These are phyloP conservation scores for Dendroctonus valens DNA, from an alignment of 1,140 invertebrate species.

Conservation along the genomic window DNA sequence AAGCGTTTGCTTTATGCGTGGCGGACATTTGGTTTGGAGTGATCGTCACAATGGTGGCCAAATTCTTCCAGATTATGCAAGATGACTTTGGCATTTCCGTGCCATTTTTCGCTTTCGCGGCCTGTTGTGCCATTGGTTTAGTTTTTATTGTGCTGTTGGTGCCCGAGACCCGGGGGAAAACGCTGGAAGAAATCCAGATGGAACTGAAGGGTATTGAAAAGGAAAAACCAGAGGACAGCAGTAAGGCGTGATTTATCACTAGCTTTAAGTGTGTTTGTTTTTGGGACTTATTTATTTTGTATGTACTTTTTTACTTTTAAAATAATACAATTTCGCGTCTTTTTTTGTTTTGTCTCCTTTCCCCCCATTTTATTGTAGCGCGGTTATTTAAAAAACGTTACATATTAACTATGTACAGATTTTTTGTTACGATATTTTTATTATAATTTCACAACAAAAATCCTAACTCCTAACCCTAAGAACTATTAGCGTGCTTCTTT, in stretches of 20 bases:
- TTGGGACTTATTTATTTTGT: not conserved
- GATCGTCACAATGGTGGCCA: constrained; percentile 71
- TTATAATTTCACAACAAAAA: too few species aligned
- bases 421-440: too few species aligned
- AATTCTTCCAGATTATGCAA: constrained; percentile 66
- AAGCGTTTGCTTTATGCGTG: constrained; percentile 67
- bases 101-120: constrained; percentile 73
- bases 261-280: not conserved
- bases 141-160: constrained; percentile 64
- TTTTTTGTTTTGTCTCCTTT: too few species aligned
- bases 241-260: not conserved
- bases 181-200: constrained; percentile 57
- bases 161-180: constrained; percentile 84
- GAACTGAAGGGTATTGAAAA: constrained; percentile 38
- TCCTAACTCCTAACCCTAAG: too few species aligned
- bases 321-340: not conserved
- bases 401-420: too few species aligned
- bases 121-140: constrained; percentile 61
- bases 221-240: constrained; percentile 2
- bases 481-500: too few species aligned
- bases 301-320: not conserved
- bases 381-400: too few species aligned
- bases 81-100: constrained; percentile 63
- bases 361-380: too few species aligned
- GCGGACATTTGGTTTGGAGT: constrained; percentile 69